A percentile compares a stretch with the other conserved stretches of the same genome.
phyloP scores from a whole-genome alignment of 2,888 invertebrate genomes.

The Tethea ocularis region DNA sequence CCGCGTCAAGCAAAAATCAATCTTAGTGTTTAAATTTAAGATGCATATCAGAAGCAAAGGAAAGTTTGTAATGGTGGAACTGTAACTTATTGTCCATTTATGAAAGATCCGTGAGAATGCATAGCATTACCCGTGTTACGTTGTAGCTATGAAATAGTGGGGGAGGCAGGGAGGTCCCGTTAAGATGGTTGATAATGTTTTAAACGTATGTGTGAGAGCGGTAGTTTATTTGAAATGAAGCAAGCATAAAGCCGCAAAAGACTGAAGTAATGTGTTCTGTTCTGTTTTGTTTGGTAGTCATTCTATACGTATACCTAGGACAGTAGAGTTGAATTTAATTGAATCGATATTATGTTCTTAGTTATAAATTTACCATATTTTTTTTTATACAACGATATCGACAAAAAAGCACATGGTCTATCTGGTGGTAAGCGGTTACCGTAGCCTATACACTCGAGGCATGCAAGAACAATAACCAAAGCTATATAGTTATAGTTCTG shows the following conservation, averaged over 20 bases:
- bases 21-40: slow-evolving; percentile 22
- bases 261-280: slow-evolving; percentile 33
- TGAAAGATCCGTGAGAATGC: slow-evolving; percentile 59
- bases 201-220: slow-evolving; percentile 40
- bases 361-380: too few relatives aligned
- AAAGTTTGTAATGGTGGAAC: slow-evolving; percentile 25
- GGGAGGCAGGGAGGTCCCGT: slow-evolving; percentile 36
- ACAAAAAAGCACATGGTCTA: too few relatives aligned
- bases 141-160: slow-evolving; percentile 22
- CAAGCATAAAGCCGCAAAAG: slow-evolving; percentile 49
- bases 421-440: too few relatives aligned
- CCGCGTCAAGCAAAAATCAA: slow-evolving; percentile 29
- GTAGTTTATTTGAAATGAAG: slow-evolving; percentile 56
- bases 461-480: too few relatives aligned
- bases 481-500: too few relatives aligned
- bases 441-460: too few relatives aligned
- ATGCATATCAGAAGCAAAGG: slow-evolving; percentile 12
- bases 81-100: slow-evolving; percentile 54
- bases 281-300: slow-evolving; percentile 21
- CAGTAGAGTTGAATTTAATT: slow-evolving; percentile 12
- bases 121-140: slow-evolving; percentile 43
- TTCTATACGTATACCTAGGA: slow-evolving; percentile 19
- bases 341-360: too few relatives aligned
- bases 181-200: slow-evolving; percentile 47
- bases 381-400: too few relatives aligned